Evolutionary conservation across 2,797 vertebrate genomes (phyloP).

Genomic region (Artibeus lituratus): DNA sequence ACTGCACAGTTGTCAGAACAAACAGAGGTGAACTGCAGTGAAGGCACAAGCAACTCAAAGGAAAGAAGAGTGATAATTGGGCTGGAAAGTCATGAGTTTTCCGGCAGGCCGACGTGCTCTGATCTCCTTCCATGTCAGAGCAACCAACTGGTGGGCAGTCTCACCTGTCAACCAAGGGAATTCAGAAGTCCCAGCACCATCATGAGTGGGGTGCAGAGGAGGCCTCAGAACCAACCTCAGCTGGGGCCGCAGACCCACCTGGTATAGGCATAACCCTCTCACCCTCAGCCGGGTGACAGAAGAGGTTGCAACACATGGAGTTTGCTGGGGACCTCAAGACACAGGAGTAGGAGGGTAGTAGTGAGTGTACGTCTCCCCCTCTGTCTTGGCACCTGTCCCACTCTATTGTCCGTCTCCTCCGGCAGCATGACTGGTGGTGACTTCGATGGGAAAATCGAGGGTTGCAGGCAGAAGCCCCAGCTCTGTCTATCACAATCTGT

Average conservation of each 20-base stretch:
- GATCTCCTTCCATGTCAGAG: background rate
- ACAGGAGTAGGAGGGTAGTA: background rate
- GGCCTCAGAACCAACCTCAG: background rate
- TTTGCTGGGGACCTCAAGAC: background rate
- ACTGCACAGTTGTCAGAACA: background rate
- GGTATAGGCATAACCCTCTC: accelerated
- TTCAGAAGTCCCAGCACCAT: background rate
- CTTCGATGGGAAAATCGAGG: background rate
- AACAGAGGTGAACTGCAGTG: background rate
- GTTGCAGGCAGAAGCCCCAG: background rate
- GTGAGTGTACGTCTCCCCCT: accelerated
- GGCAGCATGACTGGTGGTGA: background rate
- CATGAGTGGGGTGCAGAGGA: background rate
- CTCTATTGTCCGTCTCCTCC: background rate
- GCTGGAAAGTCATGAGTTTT: background rate
- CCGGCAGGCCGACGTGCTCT: background rate
- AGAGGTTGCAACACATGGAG: background rate
- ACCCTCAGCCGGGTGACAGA: background rate
- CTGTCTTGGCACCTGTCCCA: accelerated
- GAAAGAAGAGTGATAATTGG: background rate
- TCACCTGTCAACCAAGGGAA: background rate
- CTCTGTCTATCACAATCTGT: background rate
- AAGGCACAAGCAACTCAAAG: background rate
- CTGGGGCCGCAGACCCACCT: accelerated
- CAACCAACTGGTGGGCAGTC: background rate